phyloP scores from a whole-genome alignment of 2,113 vertebrate genomes.

The Bostrychus sinensis region DNA sequence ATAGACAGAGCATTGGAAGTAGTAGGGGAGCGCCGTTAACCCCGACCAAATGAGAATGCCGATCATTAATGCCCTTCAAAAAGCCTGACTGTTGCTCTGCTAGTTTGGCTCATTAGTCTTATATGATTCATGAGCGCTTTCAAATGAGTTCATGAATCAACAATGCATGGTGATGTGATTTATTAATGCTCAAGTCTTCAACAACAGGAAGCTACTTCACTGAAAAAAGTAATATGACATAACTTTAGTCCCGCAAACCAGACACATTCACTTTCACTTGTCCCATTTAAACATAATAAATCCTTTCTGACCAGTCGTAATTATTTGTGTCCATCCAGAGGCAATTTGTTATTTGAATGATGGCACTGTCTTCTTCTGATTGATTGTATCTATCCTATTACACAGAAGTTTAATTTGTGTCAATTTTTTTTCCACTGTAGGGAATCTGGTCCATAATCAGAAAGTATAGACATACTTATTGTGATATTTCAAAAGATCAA shows the following conservation, averaged over 20 bases:
- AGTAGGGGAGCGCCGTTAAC: slow-evolving; percentile 33
- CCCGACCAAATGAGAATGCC: slow-evolving; percentile 30
- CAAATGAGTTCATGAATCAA: slow-evolving; percentile 11
- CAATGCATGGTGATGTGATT: neutral
- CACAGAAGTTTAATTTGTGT: too few relatives aligned
- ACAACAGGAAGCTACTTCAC: neutral
- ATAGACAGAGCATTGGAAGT: slow-evolving; percentile 47
- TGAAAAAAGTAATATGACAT: neutral
- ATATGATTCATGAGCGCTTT: slow-evolving; percentile 29
- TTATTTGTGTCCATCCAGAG: too few relatives aligned
- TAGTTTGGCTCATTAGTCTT: slow-evolving; percentile 25
- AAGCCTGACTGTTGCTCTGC: slow-evolving; percentile 5
- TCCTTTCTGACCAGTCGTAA: too few relatives aligned
- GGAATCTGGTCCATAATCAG: too few relatives aligned
- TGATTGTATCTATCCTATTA: too few relatives aligned
- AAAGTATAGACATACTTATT: too few relatives aligned
- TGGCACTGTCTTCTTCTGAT: too few relatives aligned
- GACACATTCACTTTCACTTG: neutral
- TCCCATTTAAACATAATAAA: too few relatives aligned
- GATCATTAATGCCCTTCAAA: slow-evolving; percentile 42
- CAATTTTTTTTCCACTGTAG: too few relatives aligned
- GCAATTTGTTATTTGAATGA: too few relatives aligned
- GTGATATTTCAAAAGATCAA: too few relatives aligned
- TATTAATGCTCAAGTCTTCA: neutral
- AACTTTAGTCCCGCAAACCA: neutral